Conservation (phyloP, 1,140 invertebrate species). For the Carposina sasakii region DNA sequence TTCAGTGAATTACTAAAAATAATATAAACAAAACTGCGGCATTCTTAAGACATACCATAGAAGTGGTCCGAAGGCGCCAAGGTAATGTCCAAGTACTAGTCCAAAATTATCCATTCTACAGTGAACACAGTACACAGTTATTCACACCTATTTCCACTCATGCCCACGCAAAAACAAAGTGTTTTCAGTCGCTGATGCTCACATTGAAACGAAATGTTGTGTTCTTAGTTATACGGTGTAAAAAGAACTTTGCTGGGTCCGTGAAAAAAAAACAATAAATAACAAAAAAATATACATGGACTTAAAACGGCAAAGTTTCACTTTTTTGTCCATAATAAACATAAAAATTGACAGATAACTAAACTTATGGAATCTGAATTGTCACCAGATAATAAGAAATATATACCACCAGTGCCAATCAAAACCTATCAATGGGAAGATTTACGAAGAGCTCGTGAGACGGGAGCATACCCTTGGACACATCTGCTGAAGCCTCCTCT, state of each 20-base stretch:
- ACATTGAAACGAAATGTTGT: slow-evolving; percentile 65
- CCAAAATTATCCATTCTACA: slow-evolving; percentile 52
- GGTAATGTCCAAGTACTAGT: slow-evolving; percentile 53
- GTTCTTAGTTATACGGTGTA: slow-evolving; percentile 60
- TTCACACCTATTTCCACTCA: slow-evolving; percentile 70
- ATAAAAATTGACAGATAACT: slow-evolving; percentile 29
- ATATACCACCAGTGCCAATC: slow-evolving; percentile 74
- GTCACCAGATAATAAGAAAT: slow-evolving; percentile 64
- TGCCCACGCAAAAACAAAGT: slow-evolving; percentile 65
- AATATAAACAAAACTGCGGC: too few species aligned
- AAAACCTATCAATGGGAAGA: slow-evolving; percentile 84
- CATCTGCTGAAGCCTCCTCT: slow-evolving; percentile 74
- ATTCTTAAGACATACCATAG: too few species aligned
- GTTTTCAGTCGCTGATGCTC: slow-evolving; percentile 63
- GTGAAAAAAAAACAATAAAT: slow-evolving; percentile 36
- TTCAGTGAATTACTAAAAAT: too few species aligned
- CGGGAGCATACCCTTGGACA: slow-evolving; percentile 82
- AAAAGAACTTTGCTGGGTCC: slow-evolving; percentile 45
- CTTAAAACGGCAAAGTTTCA: slow-evolving; percentile 24
- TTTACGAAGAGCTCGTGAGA: slow-evolving; percentile 72
- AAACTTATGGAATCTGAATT: slow-evolving; percentile 70
- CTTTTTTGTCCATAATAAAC: slow-evolving; percentile 22
- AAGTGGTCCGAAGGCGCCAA: slow-evolving; percentile 42
- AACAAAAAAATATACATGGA: slow-evolving; percentile 30
- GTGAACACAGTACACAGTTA: slow-evolving; percentile 59